These are phyloP conservation scores for Campoplex nolae DNA, from an alignment of 2,888 invertebrate species.

Conservation along the genomic window DNA sequence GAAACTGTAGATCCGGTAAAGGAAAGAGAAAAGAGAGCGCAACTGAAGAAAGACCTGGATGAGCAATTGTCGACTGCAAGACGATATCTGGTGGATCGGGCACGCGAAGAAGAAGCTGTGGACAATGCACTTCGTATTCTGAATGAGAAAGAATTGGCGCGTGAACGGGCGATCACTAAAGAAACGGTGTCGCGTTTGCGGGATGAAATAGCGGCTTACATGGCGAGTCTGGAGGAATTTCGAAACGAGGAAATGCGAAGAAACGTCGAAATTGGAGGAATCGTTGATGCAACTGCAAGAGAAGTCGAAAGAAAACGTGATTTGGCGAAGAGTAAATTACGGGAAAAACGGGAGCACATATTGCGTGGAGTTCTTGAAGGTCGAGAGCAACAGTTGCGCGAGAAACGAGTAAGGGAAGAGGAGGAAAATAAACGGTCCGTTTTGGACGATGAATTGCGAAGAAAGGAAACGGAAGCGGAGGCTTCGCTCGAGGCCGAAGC, in stretches of 20 bases:
- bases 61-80: conserved; percentile 75
- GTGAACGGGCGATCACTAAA: conserved; percentile 68
- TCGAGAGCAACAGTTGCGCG: conserved; percentile 73
- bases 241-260: conserved; percentile 72
- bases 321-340: conserved; percentile 66
- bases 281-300: conserved; percentile 68
- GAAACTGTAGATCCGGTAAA: conserved; percentile 71
- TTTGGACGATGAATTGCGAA: conserved; percentile 68
- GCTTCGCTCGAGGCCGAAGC: conserved; percentile 66
- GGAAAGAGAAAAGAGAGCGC: conserved; percentile 71
- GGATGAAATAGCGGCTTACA: conserved; percentile 75
- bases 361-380: conserved; percentile 72
- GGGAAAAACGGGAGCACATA: conserved; percentile 68
- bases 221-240: conserved; percentile 76
- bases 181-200: conserved; percentile 73
- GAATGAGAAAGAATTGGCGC: conserved; percentile 72
- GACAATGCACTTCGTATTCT: conserved; percentile 70
- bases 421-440: conserved; percentile 59
- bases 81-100: conserved; percentile 73
- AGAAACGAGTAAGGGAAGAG: conserved; percentile 65
- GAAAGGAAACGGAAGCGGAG: conserved; percentile 70
- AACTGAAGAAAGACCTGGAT: conserved; percentile 76
- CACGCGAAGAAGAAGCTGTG: conserved; percentile 72
- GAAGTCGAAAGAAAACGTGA: conserved; percentile 68
- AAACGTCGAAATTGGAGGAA: conserved; percentile 72